A percentile compares a stretch with the other conserved stretches of the same genome.
These are phyloP conservation scores for Zaprionus vittiger DNA, from an alignment of 1,140 invertebrate species.

Conservation along the genomic window DNA sequence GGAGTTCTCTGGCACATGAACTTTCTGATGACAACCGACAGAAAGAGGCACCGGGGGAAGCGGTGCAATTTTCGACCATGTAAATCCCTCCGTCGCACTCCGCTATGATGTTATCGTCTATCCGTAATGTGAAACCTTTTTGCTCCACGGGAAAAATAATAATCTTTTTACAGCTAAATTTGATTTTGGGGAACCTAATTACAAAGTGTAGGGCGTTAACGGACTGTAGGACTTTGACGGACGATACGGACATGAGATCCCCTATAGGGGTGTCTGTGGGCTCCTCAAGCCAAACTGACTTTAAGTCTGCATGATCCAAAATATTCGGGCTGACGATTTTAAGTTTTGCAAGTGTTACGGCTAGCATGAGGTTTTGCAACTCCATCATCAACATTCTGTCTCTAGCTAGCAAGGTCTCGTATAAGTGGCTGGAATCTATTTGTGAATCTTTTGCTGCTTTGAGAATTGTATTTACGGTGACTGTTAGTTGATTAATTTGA, in stretches of 20 bases:
- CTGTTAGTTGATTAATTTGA: neutral
- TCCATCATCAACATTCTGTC: neutral
- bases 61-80: conserved; percentile 2
- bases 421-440: neutral
- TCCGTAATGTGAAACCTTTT: neutral
- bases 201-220: conserved; percentile 19
- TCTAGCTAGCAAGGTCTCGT: neutral
- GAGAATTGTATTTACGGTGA: neutral
- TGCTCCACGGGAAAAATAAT: conserved; percentile 9
- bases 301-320: neutral
- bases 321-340: neutral
- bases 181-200: conserved; percentile 27
- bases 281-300: conserved; percentile 1
- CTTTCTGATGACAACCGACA: conserved; percentile 3
- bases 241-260: conserved; percentile 12
- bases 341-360: neutral
- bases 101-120: conserved; percentile 26
- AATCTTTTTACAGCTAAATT: conserved; percentile 23
- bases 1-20: conserved; percentile 35
- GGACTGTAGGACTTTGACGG: conserved; percentile 29
- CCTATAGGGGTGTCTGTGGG: neutral
- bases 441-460: neutral
- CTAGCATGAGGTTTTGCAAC: neutral
- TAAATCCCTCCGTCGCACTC: neutral
- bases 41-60: conserved; percentile 11